A percentile compares a stretch with the other conserved stretches of the same genome.
Evolutionary conservation across 1,140 invertebrate species (phyloP).

Genomic region (Diplogasteroides magnus): DNA sequence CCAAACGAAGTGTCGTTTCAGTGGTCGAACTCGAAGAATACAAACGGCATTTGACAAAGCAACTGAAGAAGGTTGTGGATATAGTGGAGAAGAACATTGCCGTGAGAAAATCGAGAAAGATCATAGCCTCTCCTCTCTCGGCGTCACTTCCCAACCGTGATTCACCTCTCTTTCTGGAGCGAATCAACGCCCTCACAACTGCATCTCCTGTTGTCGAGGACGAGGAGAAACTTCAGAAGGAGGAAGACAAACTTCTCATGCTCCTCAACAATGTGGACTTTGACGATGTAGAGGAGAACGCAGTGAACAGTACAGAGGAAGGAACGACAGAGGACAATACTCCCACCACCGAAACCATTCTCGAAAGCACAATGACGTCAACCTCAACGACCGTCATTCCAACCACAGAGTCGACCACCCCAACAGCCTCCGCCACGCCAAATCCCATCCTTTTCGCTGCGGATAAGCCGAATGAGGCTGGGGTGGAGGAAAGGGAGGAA

Average conservation of each 20-base stretch:
- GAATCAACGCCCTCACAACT: constrained; percentile 22
- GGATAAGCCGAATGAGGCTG: not conserved
- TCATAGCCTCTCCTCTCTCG: constrained; percentile 21
- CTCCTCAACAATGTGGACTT: not conserved
- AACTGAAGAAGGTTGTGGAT: constrained; percentile 7
- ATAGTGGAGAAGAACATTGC: too few species aligned
- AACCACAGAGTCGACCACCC: too few species aligned
- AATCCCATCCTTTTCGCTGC: too few species aligned
- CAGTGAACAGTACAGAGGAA: too few species aligned
- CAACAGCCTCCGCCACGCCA: too few species aligned
- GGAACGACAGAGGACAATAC: not conserved
- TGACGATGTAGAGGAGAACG: too few species aligned
- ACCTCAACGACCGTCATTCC: too few species aligned
- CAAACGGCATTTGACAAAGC: not conserved
- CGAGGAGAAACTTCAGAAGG: not conserved
- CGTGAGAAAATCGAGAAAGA: not conserved
- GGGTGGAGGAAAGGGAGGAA: not conserved
- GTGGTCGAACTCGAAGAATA: constrained; percentile 9
- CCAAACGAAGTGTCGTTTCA: too few species aligned
- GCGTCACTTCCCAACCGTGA: constrained; percentile 30
- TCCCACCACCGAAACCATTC: not conserved
- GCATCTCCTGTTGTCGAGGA: not conserved
- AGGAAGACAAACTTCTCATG: not conserved
- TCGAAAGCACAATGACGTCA: too few species aligned
- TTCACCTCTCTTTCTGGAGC: constrained; percentile 28